Percentiles rank a stretch among this genome's conserved stretches.
These are phyloP conservation scores for Amblyornis subalaris DNA, from an alignment of 2,113 vertebrate species.

Conservation along the genomic window DNA sequence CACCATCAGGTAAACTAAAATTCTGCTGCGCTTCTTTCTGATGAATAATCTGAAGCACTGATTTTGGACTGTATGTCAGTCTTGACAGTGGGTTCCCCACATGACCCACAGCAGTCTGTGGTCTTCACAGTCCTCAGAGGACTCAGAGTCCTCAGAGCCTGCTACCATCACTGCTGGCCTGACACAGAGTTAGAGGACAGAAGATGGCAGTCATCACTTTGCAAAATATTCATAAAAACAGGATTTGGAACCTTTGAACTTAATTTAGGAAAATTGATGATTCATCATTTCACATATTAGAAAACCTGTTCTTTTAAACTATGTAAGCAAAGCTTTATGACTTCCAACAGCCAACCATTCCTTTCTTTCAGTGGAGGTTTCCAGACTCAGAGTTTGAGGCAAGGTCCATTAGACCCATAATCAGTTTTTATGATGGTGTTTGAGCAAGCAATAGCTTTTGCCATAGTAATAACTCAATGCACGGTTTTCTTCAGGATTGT, in stretches of 20 bases:
- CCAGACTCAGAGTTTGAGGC: neutral
- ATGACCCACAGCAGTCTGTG: neutral
- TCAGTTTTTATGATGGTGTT: constrained; percentile 6
- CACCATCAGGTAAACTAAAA: neutral
- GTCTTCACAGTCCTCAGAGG: neutral
- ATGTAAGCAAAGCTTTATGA: neutral
- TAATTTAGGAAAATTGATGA: neutral
- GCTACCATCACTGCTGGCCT: neutral
- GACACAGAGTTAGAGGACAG: neutral
- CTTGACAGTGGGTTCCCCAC: neutral
- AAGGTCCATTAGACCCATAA: neutral
- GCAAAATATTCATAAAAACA: neutral
- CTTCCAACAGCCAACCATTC: neutral
- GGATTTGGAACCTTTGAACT: neutral
- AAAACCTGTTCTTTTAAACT: neutral
- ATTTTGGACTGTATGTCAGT: neutral
- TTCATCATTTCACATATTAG: neutral
- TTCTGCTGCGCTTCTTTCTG: neutral
- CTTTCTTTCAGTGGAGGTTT: neutral
- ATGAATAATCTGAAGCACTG: neutral
- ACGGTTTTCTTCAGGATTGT: neutral
- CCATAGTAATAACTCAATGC: neutral
- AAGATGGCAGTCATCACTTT: neutral
- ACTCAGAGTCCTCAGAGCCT: neutral
- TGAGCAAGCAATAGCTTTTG: constrained; percentile 5